phyloP scores from a whole-genome alignment of 2,113 vertebrate species.

The Plestiodon gilberti region DNA sequence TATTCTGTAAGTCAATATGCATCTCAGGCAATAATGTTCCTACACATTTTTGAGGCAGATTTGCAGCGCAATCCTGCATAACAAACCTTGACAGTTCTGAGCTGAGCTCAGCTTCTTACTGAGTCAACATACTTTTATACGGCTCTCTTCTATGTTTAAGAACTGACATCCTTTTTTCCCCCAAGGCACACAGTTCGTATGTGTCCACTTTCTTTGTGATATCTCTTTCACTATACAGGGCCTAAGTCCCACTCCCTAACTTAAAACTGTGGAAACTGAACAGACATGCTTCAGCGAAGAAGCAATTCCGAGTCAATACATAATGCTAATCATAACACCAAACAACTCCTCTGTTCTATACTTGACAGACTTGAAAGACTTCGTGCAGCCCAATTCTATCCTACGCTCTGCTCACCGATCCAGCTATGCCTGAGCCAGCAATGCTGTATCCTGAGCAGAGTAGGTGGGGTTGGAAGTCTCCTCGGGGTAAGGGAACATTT shows the following conservation, averaged over 20 bases:
- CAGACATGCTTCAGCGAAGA: neutral
- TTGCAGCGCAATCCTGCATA: conserved; percentile 53
- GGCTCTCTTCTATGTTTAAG: conserved; percentile 11
- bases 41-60: conserved; percentile 36
- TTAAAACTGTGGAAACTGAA: neutral
- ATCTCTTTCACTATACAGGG: neutral
- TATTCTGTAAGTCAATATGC: conserved; percentile 26
- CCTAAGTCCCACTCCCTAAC: neutral
- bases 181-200: conserved; percentile 13
- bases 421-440: too few relatives aligned
- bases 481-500: too few relatives aligned
- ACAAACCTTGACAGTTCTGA: neutral
- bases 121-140: conserved; percentile 43
- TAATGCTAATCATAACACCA: neutral
- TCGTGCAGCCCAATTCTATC: too few relatives aligned
- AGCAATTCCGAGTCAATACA: neutral
- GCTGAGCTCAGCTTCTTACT: conserved; percentile 30
- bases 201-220: conserved; percentile 2
- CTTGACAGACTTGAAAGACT: too few relatives aligned
- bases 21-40: conserved; percentile 47
- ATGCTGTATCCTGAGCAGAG: too few relatives aligned
- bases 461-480: too few relatives aligned
- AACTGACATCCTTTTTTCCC: conserved; percentile 14
- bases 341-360: neutral
- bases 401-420: too few relatives aligned